Evolutionary conservation across 2,888 invertebrate genomes (phyloP), one percentile per base, ranked within the genome.

Genomic region (Morinoia aosen): DNA sequence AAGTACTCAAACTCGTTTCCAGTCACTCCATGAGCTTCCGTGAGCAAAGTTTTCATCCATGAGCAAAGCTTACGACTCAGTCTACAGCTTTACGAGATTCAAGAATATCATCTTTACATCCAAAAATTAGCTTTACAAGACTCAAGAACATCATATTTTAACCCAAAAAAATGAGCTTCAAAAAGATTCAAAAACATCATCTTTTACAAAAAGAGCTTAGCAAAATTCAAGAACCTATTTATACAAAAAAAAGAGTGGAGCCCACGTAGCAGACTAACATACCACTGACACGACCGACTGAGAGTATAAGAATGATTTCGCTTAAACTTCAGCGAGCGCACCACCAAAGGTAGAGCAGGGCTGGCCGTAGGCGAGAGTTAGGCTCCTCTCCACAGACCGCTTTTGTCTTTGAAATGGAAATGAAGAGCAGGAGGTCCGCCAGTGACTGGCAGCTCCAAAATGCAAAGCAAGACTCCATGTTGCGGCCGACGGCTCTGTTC

Each of bases 371-470:
- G 76, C 76, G 76, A 76, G 76, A 76, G 76, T 76, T 76, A 76
- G 33, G 33, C 76, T 76, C 33, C 76, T 76, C 76, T 76, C 76
- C 90, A 39, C 14, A 39, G 48, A 48, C 90, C 40, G 90, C 90
- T 90, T 90, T 90, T 90, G 90, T 90, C 90, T 90, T 90, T 90
- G 90, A 40, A 90, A 90, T 90, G 90, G 90, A 90, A 90, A 90
- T 90, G 90, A 90, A 48, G 90, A 14, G 90, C 90, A 16, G 12
- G 90, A 7, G 39, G 76, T 76, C 76, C 76, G 76, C 76, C 76
- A 76, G 76, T 33, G 76, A 76, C 76, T 76, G 76, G 25, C 76
- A 76, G 76, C 19, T 33, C 76, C 76, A 76, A 76, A 76, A 76
- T 76, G 76, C 76, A 76, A 76, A 76, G 76, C 76, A 76, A 76